Conservation (phyloP, 2,797 vertebrate genomes). For the Melopsittacus undulatus region DNA sequence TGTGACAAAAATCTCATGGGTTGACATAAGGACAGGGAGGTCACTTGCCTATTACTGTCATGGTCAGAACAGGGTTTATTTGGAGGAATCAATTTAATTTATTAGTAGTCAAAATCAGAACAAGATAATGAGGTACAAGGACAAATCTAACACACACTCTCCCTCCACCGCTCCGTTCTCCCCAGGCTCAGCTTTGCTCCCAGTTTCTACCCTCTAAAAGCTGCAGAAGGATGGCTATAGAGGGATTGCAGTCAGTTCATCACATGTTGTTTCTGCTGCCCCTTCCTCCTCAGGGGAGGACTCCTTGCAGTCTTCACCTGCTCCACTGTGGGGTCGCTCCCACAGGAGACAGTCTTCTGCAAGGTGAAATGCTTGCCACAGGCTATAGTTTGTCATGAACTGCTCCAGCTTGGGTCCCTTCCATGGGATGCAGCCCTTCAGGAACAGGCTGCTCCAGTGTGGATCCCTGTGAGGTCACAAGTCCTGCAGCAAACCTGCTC, state of each 20-base stretch:
- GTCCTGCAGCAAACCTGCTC: neutral
- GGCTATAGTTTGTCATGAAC: neutral
- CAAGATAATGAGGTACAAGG: neutral
- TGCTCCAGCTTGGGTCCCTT: neutral
- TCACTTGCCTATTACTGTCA: neutral
- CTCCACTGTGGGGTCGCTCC: fast-evolving
- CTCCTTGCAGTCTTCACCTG: neutral
- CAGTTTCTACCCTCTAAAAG: fast-evolving
- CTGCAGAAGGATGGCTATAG: fast-evolving
- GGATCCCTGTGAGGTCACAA: neutral
- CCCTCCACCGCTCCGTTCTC: neutral
- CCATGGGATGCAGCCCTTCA: neutral
- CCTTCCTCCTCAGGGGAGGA: neutral
- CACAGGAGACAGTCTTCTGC: neutral
- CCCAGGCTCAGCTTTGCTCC: neutral
- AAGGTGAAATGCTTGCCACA: neutral
- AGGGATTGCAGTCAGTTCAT: neutral
- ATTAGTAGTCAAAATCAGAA: neutral
- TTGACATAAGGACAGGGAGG: neutral
- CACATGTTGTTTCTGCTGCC: fast-evolving
- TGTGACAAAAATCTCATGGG: neutral
- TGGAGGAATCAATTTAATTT: neutral
- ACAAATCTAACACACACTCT: neutral
- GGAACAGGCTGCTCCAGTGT: neutral
- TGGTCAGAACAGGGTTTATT: neutral